Conservation (phyloP, 2,113 vertebrate genomes). For the Petrocephalus zakoni region DNA sequence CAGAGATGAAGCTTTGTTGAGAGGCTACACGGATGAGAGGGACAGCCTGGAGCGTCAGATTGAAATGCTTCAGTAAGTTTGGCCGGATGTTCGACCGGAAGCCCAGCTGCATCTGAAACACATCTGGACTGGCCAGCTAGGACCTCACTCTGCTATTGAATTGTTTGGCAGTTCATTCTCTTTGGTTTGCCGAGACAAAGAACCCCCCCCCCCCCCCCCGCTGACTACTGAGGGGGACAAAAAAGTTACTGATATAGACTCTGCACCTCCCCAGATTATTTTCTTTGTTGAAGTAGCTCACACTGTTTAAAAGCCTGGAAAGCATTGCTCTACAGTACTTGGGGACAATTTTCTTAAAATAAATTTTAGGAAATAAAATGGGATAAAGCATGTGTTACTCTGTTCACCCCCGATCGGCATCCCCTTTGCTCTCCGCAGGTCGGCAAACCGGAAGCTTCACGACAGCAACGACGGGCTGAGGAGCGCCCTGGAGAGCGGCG, state of each 20-base stretch:
- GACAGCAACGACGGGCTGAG: slow-evolving; percentile 80
- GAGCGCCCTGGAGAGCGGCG: slow-evolving; percentile 69
- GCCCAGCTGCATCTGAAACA: neutral
- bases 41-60: slow-evolving; percentile 86
- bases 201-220: neutral
- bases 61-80: slow-evolving; percentile 88
- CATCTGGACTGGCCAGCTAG: neutral
- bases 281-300: neutral
- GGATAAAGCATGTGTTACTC: neutral
- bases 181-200: neutral
- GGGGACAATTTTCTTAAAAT: neutral
- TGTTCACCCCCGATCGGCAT: neutral
- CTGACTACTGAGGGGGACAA: neutral
- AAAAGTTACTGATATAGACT: neutral
- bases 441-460: slow-evolving; percentile 77
- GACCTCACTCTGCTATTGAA: neutral
- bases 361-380: neutral
- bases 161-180: neutral
- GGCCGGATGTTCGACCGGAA: neutral
- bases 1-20: slow-evolving; percentile 85
- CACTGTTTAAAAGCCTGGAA: neutral
- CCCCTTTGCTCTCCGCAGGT: slow-evolving; percentile 47
- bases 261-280: neutral
- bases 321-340: neutral
- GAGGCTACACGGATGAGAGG: slow-evolving; percentile 80